Evolutionary conservation across 2,888 invertebrate genomes (phyloP).

Genomic region (Smittia sp.): DNA sequence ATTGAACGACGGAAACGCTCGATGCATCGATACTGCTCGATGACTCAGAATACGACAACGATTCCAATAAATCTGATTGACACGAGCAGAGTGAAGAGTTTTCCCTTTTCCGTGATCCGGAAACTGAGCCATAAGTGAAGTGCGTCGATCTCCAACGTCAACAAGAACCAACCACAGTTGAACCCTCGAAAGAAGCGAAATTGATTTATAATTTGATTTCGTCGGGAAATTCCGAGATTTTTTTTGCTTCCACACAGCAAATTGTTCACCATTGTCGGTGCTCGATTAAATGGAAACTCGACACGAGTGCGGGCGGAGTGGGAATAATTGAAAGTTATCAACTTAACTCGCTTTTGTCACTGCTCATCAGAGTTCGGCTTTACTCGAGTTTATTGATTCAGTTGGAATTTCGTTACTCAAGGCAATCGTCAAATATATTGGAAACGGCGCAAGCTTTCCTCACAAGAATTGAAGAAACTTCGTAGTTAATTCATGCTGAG

Average conservation of each 20-base stretch:
- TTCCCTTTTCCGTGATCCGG: not conserved
- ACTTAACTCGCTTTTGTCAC: no score
- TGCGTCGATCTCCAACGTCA: not conserved
- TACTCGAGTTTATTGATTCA: no score
- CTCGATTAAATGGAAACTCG: conserved; percentile 8
- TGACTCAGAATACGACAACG: not conserved
- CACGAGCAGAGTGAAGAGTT: not conserved
- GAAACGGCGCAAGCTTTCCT: no score
- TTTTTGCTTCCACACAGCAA: not conserved
- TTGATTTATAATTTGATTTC: conserved; percentile 14
- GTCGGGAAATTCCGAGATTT: not conserved
- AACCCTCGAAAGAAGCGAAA: not conserved
- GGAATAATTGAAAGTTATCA: no score
- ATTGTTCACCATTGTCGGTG: conserved; percentile 13
- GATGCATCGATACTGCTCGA: not conserved
- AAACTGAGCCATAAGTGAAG: not conserved
- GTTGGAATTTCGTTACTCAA: no score
- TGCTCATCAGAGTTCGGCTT: no score
- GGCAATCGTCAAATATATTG: no score
- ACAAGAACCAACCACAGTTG: not conserved
- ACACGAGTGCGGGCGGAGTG: no score
- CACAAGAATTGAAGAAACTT: no score
- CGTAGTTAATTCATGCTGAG: no score
- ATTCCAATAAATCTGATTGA: not conserved
- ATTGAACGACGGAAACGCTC: not conserved